A percentile compares a stretch with the other conserved stretches of the same genome.
phyloP scores from a whole-genome alignment of 1,140 invertebrate genomes.

The Elysia chlorotica region DNA sequence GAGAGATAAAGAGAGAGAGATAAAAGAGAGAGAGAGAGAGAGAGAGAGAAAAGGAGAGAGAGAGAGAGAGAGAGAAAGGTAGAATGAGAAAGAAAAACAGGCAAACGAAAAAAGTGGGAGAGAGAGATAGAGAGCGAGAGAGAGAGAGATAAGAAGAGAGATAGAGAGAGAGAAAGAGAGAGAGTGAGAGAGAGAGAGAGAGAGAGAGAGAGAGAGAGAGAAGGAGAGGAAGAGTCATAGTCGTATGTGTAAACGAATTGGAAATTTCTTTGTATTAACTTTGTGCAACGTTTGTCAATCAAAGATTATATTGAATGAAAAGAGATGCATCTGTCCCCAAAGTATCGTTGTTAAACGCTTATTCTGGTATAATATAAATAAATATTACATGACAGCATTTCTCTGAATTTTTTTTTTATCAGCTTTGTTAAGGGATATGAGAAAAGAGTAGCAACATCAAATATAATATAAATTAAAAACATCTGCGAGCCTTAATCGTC shows the following conservation, averaged over 20 bases:
- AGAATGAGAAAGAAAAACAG: neutral
- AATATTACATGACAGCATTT: no score
- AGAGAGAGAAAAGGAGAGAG: slow-evolving; percentile 6
- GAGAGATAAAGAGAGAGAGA: no score
- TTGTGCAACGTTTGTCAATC: no score
- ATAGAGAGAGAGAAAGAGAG: neutral
- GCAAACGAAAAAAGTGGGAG: neutral
- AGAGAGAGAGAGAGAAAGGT: neutral
- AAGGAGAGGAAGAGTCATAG: neutral
- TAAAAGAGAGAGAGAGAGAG: slow-evolving; percentile 14
- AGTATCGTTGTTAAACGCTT: neutral
- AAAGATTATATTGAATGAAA: no score
- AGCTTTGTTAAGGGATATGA: no score
- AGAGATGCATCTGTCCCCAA: neutral
- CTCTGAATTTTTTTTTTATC: no score
- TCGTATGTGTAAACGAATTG: neutral
- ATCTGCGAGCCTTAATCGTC: no score
- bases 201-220: slow-evolving; percentile 4
- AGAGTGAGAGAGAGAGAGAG: slow-evolving; percentile 2
- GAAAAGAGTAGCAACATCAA: no score
- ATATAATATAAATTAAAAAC: no score
- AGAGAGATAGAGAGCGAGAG: neutral
- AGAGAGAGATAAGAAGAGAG: neutral
- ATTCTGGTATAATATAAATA: no score
- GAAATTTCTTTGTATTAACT: neutral